Base-by-base conservation (phyloP, 2,888 invertebrate species). In the Laothoe populi region DNA sequence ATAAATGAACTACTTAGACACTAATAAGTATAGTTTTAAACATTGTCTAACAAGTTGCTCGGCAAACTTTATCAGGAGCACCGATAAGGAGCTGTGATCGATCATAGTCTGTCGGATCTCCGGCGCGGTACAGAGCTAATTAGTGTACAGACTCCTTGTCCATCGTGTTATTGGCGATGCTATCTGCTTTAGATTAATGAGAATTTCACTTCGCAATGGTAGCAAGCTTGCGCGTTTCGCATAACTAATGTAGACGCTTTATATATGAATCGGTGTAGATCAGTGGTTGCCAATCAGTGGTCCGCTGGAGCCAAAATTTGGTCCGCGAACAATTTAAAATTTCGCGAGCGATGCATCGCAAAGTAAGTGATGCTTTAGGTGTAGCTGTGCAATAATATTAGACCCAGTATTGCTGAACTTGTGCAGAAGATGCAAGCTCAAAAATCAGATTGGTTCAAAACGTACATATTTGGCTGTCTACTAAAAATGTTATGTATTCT, bases 141-240 rank as follows among this genome's bases (percentile, higher is more conserved):
- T 62, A 62, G 58, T 58, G 49, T 61, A 40, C 53, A 11, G 53
- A 53, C 60, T 26, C 49, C 53, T 53, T 53, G 49, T 53, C 24
- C 48, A 60, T 60, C 48, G 60, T 53, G 24, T 49, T 38, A 49
- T 60, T 61, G 53, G 19, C 53, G 53, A 53, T 53, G 35, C 24
- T 61, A 61, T 61, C 60, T 35, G 42, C 31, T 21, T 44, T 19
- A 60, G 40, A 61, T 61, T 53, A 61, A 61, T 61, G 53, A 53
- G 19, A 61, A 53, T 61, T 61, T 61, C 60, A 53, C 60, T 61
- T 61, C 42, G 40, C 49, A 59, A 59, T 45, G 60, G 53, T 42
- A 46, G 60, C 60, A 40, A 49, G 40, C 24, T 40, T 40, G 23
- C 60, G 42, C 45, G 16, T 19, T 21, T 42, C 40, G 53, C 53